Evolutionary conservation across 23 tunicate species (phyloP).

Genomic region (Corella eumyota): DNA sequence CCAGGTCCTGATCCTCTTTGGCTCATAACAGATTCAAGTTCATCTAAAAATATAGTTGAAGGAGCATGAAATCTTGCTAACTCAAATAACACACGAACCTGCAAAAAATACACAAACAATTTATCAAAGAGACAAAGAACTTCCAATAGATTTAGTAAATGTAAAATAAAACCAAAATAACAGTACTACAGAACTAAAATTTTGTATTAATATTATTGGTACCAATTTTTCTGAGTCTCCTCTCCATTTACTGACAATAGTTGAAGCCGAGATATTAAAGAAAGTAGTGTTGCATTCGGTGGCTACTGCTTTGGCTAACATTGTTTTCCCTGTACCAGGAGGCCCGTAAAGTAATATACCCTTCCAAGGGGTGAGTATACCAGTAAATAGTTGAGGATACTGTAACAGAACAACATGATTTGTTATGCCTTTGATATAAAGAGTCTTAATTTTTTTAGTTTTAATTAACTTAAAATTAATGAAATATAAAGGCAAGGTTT

Average conservation of each 20-base stretch:
- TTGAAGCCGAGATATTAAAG: constrained; percentile 91
- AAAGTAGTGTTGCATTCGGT: constrained; percentile 96
- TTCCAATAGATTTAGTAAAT: no score
- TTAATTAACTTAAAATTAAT: no score
- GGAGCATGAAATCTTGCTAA: constrained; percentile 94
- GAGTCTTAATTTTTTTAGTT: no score
- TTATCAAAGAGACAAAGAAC: no score
- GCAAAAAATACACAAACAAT: no score
- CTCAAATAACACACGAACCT: constrained; percentile 93
- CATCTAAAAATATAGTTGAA: constrained; percentile 91
- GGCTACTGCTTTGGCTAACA: constrained; percentile 93
- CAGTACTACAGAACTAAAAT: no score
- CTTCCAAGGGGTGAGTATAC: constrained; percentile 94
- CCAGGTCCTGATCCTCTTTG: constrained; percentile 94
- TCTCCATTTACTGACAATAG: constrained; percentile 96
- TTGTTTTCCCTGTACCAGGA: constrained; percentile 95
- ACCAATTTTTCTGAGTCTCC: constrained; percentile 97
- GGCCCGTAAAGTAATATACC: constrained; percentile 88
- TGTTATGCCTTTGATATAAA: neutral
- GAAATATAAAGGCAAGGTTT: no score
- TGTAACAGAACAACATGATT: constrained; percentile 2
- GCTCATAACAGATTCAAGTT: constrained; percentile 90
- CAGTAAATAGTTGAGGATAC: constrained; percentile 94
- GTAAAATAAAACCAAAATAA: no score
- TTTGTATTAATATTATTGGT: no score